These are phyloP conservation scores for Pocillopora meandrina DNA, from an alignment of 92 coral and sea anemone genomes.

Conservation along the genomic window DNA sequence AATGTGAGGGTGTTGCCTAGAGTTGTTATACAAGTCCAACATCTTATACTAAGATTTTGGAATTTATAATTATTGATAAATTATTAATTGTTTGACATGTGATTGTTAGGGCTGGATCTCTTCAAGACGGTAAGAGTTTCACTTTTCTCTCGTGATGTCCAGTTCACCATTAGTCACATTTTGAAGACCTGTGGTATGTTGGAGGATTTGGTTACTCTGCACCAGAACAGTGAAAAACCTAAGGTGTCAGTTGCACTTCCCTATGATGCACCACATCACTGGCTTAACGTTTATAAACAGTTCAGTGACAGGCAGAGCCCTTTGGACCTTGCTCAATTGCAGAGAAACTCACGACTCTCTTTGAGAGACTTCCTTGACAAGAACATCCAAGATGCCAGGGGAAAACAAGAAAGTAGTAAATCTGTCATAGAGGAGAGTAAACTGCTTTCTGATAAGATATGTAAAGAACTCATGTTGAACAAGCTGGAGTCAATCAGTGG, in stretches of 20 bases:
- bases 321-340: slow-evolving; percentile 46
- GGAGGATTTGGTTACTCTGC: slow-evolving; percentile 64
- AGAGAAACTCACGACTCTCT: slow-evolving; percentile 46
- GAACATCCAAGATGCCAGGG: slow-evolving; percentile 54
- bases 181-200: slow-evolving; percentile 90
- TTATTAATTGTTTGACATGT: neutral
- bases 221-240: slow-evolving; percentile 35
- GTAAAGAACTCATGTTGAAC: slow-evolving; percentile 59
- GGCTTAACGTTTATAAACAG: slow-evolving; percentile 74
- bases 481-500: slow-evolving; percentile 55
- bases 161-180: slow-evolving; percentile 77
- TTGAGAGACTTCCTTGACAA: slow-evolving; percentile 57
- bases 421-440: slow-evolving; percentile 42
- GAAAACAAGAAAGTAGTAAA: slow-evolving; percentile 60
- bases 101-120: slow-evolving; percentile 30
- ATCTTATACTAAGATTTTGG: no score
- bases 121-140: slow-evolving; percentile 82
- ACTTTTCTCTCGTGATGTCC: slow-evolving; percentile 80
- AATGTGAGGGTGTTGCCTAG: no score
- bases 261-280: slow-evolving; percentile 65
- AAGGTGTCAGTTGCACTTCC: slow-evolving; percentile 55
- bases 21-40: no score
- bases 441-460: slow-evolving; percentile 63
- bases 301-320: slow-evolving; percentile 57
- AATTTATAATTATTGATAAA: no score